Conservation (phyloP, 2,113 vertebrate species). For the Elanus axillaris region DNA sequence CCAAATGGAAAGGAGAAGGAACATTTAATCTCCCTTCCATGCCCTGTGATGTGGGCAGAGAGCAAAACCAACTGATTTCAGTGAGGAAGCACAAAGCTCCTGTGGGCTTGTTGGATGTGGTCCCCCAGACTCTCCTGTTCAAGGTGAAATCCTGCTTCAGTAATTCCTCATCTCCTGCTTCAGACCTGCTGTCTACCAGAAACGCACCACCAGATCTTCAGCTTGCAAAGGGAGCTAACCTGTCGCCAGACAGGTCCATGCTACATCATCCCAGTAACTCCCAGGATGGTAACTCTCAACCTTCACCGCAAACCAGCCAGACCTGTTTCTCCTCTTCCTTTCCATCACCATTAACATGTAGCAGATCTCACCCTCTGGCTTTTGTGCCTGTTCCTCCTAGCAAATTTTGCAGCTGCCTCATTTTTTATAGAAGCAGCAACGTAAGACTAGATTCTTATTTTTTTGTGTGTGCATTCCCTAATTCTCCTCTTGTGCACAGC, state of each 20-base stretch:
- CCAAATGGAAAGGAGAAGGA: not conserved
- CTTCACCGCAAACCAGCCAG: not conserved
- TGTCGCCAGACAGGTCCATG: not conserved
- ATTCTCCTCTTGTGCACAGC: not conserved
- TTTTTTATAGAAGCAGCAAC: not conserved
- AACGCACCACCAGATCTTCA: not conserved
- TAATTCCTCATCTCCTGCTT: not conserved
- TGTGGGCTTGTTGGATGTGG: rapidly evolving
- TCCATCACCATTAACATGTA: not conserved
- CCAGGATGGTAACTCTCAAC: not conserved
- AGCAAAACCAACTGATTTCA: not conserved
- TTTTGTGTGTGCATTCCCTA: not conserved
- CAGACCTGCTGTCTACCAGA: not conserved
- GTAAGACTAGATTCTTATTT: not conserved
- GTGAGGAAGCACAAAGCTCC: not conserved
- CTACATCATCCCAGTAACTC: not conserved
- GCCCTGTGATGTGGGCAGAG: not conserved
- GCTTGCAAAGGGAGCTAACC: rapidly evolving
- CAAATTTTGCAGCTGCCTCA: not conserved
- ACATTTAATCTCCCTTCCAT: not conserved
- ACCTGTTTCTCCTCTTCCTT: not conserved
- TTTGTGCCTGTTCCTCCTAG: not conserved
- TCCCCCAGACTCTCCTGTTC: not conserved
- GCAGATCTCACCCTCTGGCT: not conserved
- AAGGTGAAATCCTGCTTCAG: not conserved